Evolutionary conservation across 2,113 vertebrate genomes (phyloP).

Genomic region (Barbus barbus): DNA sequence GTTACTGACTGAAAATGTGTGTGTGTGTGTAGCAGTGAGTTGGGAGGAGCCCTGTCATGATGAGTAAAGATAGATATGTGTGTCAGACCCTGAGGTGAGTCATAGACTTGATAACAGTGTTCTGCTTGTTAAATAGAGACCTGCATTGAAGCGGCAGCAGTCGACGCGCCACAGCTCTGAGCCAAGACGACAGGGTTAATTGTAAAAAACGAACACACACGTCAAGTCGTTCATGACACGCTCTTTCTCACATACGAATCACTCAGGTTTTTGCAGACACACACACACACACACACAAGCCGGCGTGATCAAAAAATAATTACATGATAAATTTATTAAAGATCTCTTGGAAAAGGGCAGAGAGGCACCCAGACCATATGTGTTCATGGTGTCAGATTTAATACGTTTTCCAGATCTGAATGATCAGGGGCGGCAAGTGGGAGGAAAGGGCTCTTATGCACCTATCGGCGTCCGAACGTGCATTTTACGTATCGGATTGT

Average conservation of each 20-base stretch:
- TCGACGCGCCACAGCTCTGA: slow-evolving; percentile 4
- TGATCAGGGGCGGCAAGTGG: not conserved
- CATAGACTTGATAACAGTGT: slow-evolving; percentile 42
- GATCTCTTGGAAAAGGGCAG: not conserved
- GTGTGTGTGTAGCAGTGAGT: not conserved
- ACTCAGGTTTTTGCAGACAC: not conserved
- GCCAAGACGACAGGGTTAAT: slow-evolving; percentile 34
- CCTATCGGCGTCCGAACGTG: not conserved
- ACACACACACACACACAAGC: not conserved
- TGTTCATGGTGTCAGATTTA: slow-evolving; percentile 27
- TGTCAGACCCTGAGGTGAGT: slow-evolving; percentile 36
- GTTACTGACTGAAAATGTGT: not conserved
- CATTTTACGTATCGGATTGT: slow-evolving; percentile 2
- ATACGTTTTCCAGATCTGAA: slow-evolving; percentile 26
- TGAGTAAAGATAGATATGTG: slow-evolving; percentile 40
- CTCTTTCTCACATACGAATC: slow-evolving; percentile 4
- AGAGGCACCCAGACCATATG: slow-evolving; percentile 31
- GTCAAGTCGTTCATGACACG: not conserved
- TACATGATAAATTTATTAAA: slow-evolving; percentile 19
- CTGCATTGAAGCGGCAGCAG: not conserved
- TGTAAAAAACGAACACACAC: not conserved
- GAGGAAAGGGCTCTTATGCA: not conserved
- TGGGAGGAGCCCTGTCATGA: not conserved
- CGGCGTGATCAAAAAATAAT: not conserved
- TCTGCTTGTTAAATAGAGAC: slow-evolving; percentile 29